Evolutionary conservation across 2,797 vertebrate genomes (phyloP).

Genomic region (Otus scops): DNA sequence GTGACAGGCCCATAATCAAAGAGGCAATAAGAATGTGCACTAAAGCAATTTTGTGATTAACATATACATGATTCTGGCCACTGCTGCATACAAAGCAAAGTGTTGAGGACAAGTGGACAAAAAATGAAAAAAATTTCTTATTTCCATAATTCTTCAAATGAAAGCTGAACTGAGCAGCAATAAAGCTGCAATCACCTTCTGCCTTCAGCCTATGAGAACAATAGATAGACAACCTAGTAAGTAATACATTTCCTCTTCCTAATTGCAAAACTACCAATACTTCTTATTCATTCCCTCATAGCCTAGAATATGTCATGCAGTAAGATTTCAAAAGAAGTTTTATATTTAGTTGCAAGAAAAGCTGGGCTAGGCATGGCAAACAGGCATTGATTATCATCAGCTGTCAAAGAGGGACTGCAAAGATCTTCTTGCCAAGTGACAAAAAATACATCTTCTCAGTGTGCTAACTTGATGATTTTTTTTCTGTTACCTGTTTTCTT

Average conservation of each 20-base stretch:
- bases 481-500: neutral
- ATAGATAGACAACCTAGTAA: neutral
- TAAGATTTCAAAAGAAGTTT: neutral
- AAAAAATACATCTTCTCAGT: neutral
- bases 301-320: neutral
- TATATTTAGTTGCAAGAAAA: neutral
- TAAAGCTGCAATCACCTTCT: neutral
- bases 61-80: neutral
- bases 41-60: constrained; percentile 37
- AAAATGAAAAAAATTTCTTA: neutral
- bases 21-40: neutral
- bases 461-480: neutral
- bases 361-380: neutral
- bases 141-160: neutral
- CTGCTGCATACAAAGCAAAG: neutral
- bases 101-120: neutral
- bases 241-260: neutral
- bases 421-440: neutral
- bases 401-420: neutral
- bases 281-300: neutral
- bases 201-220: neutral
- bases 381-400: neutral
- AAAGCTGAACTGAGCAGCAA: neutral
- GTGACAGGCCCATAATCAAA: constrained; percentile 39
- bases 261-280: neutral